Percentiles rank a stretch among this genome's conserved stretches.
These are phyloP conservation scores for Gobionotothen gibberifrons DNA, from an alignment of 2,797 vertebrate species.

Conservation along the genomic window DNA sequence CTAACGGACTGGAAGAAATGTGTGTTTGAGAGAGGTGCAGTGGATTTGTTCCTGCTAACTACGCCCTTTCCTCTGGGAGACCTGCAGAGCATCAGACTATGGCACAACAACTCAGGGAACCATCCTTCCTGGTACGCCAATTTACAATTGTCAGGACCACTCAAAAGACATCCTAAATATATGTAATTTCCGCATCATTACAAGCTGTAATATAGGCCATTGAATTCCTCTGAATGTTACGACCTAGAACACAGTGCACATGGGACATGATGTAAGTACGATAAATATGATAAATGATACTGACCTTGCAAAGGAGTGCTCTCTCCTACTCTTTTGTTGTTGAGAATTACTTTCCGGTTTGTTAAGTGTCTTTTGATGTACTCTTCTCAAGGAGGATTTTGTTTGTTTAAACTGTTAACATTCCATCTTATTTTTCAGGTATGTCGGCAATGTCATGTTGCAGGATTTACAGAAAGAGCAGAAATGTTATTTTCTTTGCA, in stretches of 20 bases:
- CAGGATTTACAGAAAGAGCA: constrained; percentile 86
- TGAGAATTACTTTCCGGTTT: background rate
- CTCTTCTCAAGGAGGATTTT: background rate
- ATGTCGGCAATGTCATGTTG: constrained; percentile 87
- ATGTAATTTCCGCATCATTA: background rate
- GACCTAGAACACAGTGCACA: no score
- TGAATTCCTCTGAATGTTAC: background rate
- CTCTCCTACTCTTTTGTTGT: background rate
- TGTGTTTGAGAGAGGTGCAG: constrained; percentile 90
- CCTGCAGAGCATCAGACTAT: constrained; percentile 88
- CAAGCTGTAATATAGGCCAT: background rate
- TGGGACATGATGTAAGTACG: no score
- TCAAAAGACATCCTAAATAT: background rate
- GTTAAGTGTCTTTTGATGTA: background rate
- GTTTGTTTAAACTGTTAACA: background rate
- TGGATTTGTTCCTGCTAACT: constrained; percentile 90
- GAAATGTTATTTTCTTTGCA: constrained; percentile 93
- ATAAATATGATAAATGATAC: background rate
- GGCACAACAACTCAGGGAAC: constrained; percentile 93
- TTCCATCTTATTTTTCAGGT: constrained; percentile 79
- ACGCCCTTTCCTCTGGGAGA: constrained; percentile 90
- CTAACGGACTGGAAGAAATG: constrained; percentile 83
- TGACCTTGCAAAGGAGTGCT: background rate
- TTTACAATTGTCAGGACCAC: background rate
- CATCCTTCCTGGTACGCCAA: constrained; percentile 87